Percentiles rank a stretch among this genome's conserved stretches.
Conservation (phyloP, 2,797 vertebrate genomes). For the Enteromius paludinosus region DNA sequence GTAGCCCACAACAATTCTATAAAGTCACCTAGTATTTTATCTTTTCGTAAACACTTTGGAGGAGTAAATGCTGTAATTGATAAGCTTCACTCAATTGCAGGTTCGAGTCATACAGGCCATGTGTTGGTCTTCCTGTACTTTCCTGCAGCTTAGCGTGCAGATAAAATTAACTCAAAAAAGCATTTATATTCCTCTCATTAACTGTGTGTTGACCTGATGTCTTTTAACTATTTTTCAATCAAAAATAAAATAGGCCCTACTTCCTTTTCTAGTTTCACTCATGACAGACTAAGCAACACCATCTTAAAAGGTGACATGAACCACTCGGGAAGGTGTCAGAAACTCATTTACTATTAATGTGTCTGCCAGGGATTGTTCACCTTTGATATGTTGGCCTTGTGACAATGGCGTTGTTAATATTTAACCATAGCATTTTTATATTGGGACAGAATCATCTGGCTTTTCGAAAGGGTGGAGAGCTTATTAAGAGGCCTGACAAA, state of each 20-base stretch:
- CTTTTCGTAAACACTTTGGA: background rate
- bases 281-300: background rate
- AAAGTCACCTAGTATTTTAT: background rate
- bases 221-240: background rate
- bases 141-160: background rate
- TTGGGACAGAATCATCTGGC: background rate
- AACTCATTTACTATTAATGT: conserved; percentile 27
- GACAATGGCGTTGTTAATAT: conserved; percentile 26
- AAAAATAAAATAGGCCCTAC: background rate
- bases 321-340: conserved; percentile 17
- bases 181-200: background rate
- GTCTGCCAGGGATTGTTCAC: conserved; percentile 26
- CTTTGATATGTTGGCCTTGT: conserved; percentile 31
- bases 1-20: conserved; percentile 3
- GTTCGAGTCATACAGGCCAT: background rate
- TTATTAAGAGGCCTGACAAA: background rate
- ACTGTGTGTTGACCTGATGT: background rate
- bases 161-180: background rate
- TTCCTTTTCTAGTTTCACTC: background rate
- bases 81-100: background rate
- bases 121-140: background rate
- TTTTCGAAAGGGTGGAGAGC: background rate
- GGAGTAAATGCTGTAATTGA: background rate
- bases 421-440: conserved; percentile 25
- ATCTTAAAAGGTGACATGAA: conserved; percentile 6